Percentiles rank a stretch among this genome's conserved stretches.
phyloP scores from a whole-genome alignment of 2,888 invertebrate genomes.

The Aradus depressus region DNA sequence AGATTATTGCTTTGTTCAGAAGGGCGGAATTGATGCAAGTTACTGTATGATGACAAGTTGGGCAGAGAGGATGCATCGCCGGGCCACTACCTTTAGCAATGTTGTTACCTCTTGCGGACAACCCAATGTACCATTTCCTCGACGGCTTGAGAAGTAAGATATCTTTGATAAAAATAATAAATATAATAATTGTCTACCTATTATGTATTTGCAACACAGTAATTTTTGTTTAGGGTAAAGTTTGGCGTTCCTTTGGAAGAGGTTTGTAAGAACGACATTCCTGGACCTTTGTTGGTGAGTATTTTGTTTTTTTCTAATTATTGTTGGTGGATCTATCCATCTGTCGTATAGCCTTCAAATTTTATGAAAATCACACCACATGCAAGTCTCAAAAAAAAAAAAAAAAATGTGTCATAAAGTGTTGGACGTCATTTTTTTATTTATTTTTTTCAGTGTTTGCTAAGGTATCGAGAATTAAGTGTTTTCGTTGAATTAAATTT shows the following conservation, averaged over 20 bases:
- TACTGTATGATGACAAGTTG: conserved; percentile 69
- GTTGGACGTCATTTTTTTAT: too few relatives aligned
- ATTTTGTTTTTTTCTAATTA: conserved; percentile 24
- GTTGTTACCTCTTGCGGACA: conserved; percentile 87
- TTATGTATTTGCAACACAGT: not conserved
- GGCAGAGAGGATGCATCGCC: conserved; percentile 83
- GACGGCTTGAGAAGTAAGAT: conserved; percentile 63
- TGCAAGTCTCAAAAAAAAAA: too few relatives aligned
- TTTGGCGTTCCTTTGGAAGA: conserved; percentile 85
- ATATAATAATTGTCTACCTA: not conserved
- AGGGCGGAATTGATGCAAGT: conserved; percentile 13
- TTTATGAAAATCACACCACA: too few relatives aligned
- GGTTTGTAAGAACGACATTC: conserved; percentile 91
- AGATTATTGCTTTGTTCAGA: not conserved
- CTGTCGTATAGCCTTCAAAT: too few relatives aligned
- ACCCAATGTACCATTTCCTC: conserved; percentile 66
- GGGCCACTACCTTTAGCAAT: conserved; percentile 80
- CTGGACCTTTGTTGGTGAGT: conserved; percentile 79
- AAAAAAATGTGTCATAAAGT: too few relatives aligned
- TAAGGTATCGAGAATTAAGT: too few relatives aligned
- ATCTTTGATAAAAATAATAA: not conserved
- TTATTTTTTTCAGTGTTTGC: too few relatives aligned
- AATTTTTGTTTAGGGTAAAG: conserved; percentile 54
- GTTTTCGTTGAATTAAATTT: too few relatives aligned
- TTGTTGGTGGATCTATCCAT: not conserved